Evolutionary conservation across 2,113 vertebrate genomes (phyloP), one percentile per base, ranked within the genome.

Genomic region (Polypterus senegalus): DNA sequence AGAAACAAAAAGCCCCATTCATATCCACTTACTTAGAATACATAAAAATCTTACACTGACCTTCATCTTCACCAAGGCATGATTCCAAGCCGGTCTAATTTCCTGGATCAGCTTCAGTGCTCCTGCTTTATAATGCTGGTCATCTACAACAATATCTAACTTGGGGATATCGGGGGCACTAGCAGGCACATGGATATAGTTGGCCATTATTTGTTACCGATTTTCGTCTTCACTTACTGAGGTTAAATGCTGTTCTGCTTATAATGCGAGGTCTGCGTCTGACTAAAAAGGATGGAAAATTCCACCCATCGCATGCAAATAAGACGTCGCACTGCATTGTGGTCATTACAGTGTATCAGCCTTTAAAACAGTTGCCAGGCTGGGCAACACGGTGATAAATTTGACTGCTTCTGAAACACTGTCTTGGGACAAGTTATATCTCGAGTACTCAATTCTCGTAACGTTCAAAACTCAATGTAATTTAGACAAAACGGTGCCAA

Each of bases 171-270:
- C 64, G 0, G 84, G 84, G 48, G 84, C 83, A 69, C 82, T 73
- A 5, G 83, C 84, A 3, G 86, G 86, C 3, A 88, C 82, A 6
- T 88, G 86, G n/a, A 88, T 88, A 74, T 83, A 88, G 66, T 82
- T 80, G 1, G 83, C 86, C 86, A 88, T 88, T 5, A 45, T 48
- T 3, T 10, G 11, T 4, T 4, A 46, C 6, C n/a, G 2, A 10
- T 48, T 44, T 65, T 49, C 10, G 47, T 47, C 46, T 47, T 45
- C 27, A 27, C 6, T 43, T 3, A n/a, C 46, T 46, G 27, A 7
- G 57, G 54, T 53, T 9, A 5, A 52, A 45, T 9, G 46, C 44
- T n/a, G 48, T 47, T 57, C 48, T 54, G 58, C 61, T 68, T 69
- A 69, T 67, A 69, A 63, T 68, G 61, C 56, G 69, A 62, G 47